A percentile compares a stretch with the other conserved stretches of the same genome.
Evolutionary conservation across 2,888 invertebrate genomes (phyloP).

Genomic region (Agrenia bidenticulata): DNA sequence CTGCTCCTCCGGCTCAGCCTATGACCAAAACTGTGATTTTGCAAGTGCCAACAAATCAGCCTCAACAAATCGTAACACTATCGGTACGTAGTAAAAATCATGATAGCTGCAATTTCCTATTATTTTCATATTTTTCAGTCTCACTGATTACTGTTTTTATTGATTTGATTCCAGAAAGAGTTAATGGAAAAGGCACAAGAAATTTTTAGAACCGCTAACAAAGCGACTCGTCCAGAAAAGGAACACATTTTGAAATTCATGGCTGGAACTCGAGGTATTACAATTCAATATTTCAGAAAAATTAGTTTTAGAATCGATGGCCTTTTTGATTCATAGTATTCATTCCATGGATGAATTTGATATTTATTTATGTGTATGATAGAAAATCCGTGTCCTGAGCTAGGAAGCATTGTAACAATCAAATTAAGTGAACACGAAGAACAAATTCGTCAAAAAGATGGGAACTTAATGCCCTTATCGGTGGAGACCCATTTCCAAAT

Average conservation of each 20-base stretch:
- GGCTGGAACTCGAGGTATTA: conserved; percentile 88
- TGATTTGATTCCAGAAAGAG: conserved; percentile 70
- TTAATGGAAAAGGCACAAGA: conserved; percentile 96
- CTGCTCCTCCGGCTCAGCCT: conserved; percentile 41
- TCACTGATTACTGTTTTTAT: conserved; percentile 8
- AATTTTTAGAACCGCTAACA: conserved; percentile 94
- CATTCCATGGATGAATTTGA: conserved; percentile 6
- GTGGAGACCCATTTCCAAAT: conserved; percentile 97
- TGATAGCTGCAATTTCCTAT: not conserved
- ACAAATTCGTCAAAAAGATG: conserved; percentile 81
- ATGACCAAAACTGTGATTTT: conserved; percentile 52
- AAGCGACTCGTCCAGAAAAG: conserved; percentile 93
- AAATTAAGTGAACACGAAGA: conserved; percentile 91
- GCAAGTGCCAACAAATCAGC: conserved; percentile 50
- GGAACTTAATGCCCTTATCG: conserved; percentile 72
- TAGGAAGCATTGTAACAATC: conserved; percentile 94
- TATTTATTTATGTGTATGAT: conserved; percentile 55
- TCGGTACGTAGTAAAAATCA: conserved; percentile 46
- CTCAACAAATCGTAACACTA: conserved; percentile 52
- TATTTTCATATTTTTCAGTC: conserved; percentile 4
- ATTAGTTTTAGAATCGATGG: too few relatives aligned
- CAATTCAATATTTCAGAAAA: not conserved
- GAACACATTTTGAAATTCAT: conserved; percentile 96
- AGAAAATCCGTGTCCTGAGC: conserved; percentile 96
- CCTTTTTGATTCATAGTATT: too few relatives aligned